Conservation (phyloP, 2,888 invertebrate genomes). For the Epirrita christyi region DNA sequence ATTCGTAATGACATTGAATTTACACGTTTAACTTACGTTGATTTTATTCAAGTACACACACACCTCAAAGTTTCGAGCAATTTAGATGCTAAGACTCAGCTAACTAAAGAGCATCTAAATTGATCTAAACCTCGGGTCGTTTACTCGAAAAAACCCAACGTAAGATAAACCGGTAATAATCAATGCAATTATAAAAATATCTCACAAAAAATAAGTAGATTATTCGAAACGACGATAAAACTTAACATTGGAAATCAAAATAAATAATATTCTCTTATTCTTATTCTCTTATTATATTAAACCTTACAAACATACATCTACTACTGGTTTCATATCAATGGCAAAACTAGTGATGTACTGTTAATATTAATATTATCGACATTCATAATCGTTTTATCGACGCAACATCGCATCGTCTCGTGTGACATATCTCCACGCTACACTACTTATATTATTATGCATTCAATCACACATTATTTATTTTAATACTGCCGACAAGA, state of each 20-base stretch:
- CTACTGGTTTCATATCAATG: slow-evolving; percentile 60
- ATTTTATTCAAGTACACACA: too few species aligned
- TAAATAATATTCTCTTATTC: slow-evolving; percentile 44
- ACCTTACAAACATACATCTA: slow-evolving; percentile 45
- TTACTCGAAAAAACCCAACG: too few species aligned
- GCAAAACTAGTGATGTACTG: slow-evolving; percentile 55
- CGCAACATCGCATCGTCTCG: slow-evolving; percentile 30
- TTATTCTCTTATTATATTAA: too few species aligned
- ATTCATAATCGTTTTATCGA: slow-evolving; percentile 37
- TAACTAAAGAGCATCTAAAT: too few species aligned
- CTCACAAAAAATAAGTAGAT: slow-evolving; percentile 39
- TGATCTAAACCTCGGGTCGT: too few species aligned
- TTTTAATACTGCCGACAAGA: slow-evolving; percentile 78
- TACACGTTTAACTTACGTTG: too few species aligned
- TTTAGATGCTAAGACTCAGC: too few species aligned
- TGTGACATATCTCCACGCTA: slow-evolving; percentile 29
- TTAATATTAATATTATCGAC: slow-evolving; percentile 48
- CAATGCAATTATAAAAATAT: slow-evolving; percentile 46
- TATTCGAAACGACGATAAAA: slow-evolving; percentile 31
- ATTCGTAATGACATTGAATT: too few species aligned
- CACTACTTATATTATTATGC: slow-evolving; percentile 48
- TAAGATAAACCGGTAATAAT: too few species aligned
- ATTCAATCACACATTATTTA: slow-evolving; percentile 62
- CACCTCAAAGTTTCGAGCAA: too few species aligned
- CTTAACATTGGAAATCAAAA: slow-evolving; percentile 39